phyloP scores from a whole-genome alignment of 2,113 vertebrate species.

The Lagenorhynchus albirostris region DNA sequence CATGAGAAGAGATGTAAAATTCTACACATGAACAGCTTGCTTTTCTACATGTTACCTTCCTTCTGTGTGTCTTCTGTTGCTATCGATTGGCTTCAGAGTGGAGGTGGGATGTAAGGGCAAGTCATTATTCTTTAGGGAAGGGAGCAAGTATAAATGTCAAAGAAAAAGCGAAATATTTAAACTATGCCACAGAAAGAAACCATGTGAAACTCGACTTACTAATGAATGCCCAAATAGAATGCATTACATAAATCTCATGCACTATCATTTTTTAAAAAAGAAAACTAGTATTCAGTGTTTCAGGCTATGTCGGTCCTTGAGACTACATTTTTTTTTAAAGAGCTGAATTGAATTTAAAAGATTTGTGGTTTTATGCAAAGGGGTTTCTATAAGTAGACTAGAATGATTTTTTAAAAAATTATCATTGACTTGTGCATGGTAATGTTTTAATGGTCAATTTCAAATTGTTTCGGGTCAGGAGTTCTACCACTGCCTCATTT shows the following conservation, averaged over 20 bases:
- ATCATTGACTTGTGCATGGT: neutral
- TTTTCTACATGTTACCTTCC: neutral
- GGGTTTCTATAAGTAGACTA: neutral
- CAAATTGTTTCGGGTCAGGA: slow-evolving; percentile 52
- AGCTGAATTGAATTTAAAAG: neutral
- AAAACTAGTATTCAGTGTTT: slow-evolving; percentile 14
- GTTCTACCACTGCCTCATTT: slow-evolving; percentile 39
- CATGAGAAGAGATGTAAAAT: neutral
- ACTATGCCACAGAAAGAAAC: neutral
- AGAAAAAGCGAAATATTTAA: slow-evolving; percentile 27
- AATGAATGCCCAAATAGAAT: slow-evolving; percentile 24
- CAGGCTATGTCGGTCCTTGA: neutral
- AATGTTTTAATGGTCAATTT: slow-evolving; percentile 1
- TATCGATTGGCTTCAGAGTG: neutral
- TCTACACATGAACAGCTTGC: neutral
- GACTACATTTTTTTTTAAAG: neutral
- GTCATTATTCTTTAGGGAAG: neutral
- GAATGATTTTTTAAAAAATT: neutral
- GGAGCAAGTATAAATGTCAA: slow-evolving; percentile 31
- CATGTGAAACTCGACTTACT: slow-evolving; percentile 8
- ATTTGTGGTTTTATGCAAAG: neutral
- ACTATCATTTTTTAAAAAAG: slow-evolving; percentile 20
- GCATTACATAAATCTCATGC: neutral
- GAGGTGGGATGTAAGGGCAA: neutral
- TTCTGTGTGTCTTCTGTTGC: neutral